Evolutionary conservation across 2,797 vertebrate species (phyloP).

Genomic region (Acrossocheilus wenchowensis): DNA sequence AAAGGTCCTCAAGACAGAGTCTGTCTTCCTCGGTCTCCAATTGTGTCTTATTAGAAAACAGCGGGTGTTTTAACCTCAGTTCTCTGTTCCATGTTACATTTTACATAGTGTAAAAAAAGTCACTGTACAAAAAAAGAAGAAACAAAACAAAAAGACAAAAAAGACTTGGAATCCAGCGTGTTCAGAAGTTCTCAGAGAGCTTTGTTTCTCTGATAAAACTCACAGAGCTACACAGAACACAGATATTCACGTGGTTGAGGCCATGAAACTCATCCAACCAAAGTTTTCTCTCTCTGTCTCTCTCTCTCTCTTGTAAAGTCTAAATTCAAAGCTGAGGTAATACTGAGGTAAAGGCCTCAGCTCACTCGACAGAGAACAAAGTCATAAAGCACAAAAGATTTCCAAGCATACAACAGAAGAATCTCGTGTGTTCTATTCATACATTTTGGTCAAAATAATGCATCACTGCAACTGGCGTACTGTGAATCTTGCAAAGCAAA

Average conservation of each 20-base stretch:
- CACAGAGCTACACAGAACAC: conserved; percentile 33
- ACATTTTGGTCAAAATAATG: conserved; percentile 20
- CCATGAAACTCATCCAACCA: conserved; percentile 16
- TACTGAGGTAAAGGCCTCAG: conserved; percentile 11
- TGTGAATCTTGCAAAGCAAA: background rate
- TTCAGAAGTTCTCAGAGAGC: conserved; percentile 28
- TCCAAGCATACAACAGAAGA: conserved; percentile 7
- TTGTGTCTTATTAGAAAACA: conserved; percentile 28
- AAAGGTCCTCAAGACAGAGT: conserved; percentile 2
- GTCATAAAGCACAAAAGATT: background rate
- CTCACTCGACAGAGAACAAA: conserved; percentile 1
- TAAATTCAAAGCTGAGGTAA: conserved; percentile 29
- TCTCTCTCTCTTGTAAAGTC: conserved; percentile 18
- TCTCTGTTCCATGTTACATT: background rate
- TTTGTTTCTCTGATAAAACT: conserved; percentile 39
- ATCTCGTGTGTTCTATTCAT: background rate
- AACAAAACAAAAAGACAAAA: conserved; percentile 25
- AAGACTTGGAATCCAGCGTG: conserved; percentile 2
- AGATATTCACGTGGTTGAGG: conserved; percentile 11
- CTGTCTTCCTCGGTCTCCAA: conserved; percentile 24
- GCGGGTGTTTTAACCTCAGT: background rate
- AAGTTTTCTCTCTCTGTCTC: background rate
- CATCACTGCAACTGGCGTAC: background rate
- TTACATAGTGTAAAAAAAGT: conserved; percentile 33
- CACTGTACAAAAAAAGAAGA: conserved; percentile 41